Conservation (phyloP, 2,888 invertebrate genomes). For the Melipona bicolor region DNA sequence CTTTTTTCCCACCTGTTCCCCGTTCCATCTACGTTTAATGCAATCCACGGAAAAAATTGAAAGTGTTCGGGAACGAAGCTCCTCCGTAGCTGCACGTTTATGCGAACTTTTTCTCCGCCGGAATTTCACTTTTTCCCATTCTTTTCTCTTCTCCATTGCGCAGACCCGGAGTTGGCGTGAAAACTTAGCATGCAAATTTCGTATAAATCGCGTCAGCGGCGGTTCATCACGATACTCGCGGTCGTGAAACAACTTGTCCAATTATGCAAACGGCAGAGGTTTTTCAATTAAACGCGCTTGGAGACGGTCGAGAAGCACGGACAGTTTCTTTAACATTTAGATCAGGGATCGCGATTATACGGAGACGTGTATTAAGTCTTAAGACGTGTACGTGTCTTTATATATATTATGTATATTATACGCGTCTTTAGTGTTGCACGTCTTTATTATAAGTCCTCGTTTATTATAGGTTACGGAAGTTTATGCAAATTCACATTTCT, state of each 20-base stretch:
- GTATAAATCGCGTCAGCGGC: slow-evolving; percentile 26
- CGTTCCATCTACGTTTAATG: neutral
- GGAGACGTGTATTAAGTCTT: too few relatives aligned
- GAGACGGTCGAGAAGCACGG: neutral
- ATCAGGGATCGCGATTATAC: too few relatives aligned
- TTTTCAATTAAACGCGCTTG: neutral
- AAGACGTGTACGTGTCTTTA: too few relatives aligned
- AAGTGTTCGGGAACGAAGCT: neutral
- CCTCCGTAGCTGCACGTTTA: neutral
- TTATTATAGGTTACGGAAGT: too few relatives aligned
- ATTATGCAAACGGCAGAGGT: slow-evolving; percentile 33
- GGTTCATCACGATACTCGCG: slow-evolving; percentile 22
- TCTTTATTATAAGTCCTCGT: too few relatives aligned
- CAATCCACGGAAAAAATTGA: slow-evolving; percentile 15
- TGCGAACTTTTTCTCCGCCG: neutral
- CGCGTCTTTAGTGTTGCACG: too few relatives aligned
- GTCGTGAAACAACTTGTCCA: slow-evolving; percentile 22
- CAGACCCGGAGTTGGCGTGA: neutral
- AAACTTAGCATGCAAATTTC: slow-evolving; percentile 45
- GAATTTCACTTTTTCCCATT: neutral
- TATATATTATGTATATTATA: too few relatives aligned
- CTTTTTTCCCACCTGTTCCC: neutral
- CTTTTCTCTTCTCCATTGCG: neutral
- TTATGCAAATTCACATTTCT: too few relatives aligned
- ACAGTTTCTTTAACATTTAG: too few relatives aligned